These are phyloP conservation scores for Cantharis rufa DNA, from an alignment of 2,888 invertebrate species.

Conservation along the genomic window DNA sequence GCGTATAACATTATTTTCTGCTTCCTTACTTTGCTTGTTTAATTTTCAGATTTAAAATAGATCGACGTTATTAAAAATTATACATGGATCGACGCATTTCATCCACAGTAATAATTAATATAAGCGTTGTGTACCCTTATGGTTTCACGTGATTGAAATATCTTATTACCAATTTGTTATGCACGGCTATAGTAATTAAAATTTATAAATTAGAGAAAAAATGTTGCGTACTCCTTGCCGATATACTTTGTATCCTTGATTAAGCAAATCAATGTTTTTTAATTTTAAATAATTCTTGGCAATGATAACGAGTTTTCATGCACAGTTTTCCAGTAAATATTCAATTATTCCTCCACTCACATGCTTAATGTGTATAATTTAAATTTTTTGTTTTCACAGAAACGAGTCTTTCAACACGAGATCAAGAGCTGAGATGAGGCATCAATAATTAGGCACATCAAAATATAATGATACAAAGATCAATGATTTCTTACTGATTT, in stretches of 20 bases:
- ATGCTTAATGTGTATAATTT: not conserved
- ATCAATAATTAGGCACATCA: not conserved
- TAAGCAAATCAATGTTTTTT: not conserved
- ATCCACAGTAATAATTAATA: not conserved
- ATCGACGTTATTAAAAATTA: not conserved
- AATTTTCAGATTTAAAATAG: conserved; percentile 31
- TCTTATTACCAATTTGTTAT: no score
- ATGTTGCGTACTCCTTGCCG: not conserved
- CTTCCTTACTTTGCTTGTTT: conserved; percentile 44
- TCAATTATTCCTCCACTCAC: not conserved
- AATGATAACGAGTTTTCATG: not conserved
- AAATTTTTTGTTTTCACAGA: not conserved
- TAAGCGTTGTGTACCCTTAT: not conserved
- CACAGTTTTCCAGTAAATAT: not conserved
- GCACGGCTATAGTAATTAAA: no score
- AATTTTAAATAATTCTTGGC: not conserved
- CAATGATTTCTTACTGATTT: not conserved
- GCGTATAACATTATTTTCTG: conserved; percentile 51
- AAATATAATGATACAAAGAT: not conserved
- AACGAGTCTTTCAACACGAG: not conserved
- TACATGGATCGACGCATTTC: not conserved
- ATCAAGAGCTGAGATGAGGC: not conserved
- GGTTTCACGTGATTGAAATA: no score
- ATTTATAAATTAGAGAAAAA: no score
- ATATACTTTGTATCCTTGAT: not conserved